Evolutionary conservation across 2,113 vertebrate species (phyloP).

Genomic region (Anseranas semipalmata): DNA sequence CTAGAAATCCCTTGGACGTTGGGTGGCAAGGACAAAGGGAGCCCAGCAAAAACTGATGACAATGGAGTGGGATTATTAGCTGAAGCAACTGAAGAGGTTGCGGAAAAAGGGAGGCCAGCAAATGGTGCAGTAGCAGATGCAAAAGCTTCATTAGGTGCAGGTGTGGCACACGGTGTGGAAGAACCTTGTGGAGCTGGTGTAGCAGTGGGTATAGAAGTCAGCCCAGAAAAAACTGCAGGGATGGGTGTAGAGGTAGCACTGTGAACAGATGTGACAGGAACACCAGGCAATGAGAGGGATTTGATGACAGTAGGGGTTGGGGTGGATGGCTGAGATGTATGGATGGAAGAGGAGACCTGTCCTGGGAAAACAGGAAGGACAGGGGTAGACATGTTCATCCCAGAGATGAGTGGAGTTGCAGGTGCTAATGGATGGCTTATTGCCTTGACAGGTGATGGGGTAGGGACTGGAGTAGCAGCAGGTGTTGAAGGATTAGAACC

Average conservation of each 20-base stretch:
- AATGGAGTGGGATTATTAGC: constrained; percentile 78
- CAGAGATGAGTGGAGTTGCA: constrained; percentile 66
- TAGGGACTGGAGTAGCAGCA: constrained; percentile 81
- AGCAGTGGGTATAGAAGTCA: constrained; percentile 75
- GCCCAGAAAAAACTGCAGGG: constrained; percentile 87
- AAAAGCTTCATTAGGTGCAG: constrained; percentile 77
- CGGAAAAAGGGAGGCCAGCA: constrained; percentile 79
- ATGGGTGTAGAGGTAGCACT: constrained; percentile 80
- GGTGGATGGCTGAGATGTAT: constrained; percentile 69
- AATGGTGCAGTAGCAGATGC: constrained; percentile 79
- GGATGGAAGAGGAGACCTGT: constrained; percentile 72
- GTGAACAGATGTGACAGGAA: constrained; percentile 66
- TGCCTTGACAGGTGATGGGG: constrained; percentile 82
- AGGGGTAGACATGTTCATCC: constrained; percentile 70
- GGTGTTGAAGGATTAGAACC: constrained; percentile 85
- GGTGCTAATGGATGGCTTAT: constrained; percentile 75
- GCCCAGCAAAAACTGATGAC: constrained; percentile 80
- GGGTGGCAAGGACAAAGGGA: constrained; percentile 77
- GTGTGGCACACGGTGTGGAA: constrained; percentile 79
- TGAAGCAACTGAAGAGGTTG: constrained; percentile 72
- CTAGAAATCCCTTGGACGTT: constrained; percentile 69
- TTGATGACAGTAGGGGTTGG: constrained; percentile 78
- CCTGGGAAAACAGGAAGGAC: constrained; percentile 77
- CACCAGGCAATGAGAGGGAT: constrained; percentile 67
- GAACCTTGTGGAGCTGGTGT: constrained; percentile 73